Conservation (phyloP, 2,888 invertebrate species). For the Acronicta leporina region DNA sequence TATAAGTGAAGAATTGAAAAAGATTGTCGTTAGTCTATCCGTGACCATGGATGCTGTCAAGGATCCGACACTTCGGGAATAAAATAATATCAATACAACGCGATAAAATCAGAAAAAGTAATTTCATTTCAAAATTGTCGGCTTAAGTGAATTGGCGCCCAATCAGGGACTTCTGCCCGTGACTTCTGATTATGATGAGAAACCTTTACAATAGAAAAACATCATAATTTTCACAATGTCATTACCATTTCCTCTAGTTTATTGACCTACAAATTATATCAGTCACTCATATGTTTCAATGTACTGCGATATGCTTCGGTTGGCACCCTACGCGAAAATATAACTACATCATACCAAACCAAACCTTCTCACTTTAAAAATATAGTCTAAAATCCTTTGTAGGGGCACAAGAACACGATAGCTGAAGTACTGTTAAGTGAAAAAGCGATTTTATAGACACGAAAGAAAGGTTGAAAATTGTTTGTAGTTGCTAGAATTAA, state of each 20-base stretch:
- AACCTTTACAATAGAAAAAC: slow-evolving; percentile 12
- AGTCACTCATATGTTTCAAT: slow-evolving; percentile 72
- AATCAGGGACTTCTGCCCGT: neutral
- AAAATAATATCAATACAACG: too few relatives aligned
- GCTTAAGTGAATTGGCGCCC: neutral
- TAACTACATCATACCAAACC: slow-evolving; percentile 17
- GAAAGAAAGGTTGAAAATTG: slow-evolving; percentile 3
- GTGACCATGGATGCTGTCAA: too few relatives aligned
- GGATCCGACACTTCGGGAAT: too few relatives aligned
- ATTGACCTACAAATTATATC: slow-evolving; percentile 66
- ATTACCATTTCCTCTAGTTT: slow-evolving; percentile 56
- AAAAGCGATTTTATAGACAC: slow-evolving; percentile 4
- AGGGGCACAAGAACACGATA: slow-evolving; percentile 16
- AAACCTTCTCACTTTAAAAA: fast-evolving
- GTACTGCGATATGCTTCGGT: slow-evolving; percentile 71
- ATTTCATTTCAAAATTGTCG: too few relatives aligned
- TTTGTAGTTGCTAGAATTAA: neutral
- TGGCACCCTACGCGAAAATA: slow-evolving; percentile 71
- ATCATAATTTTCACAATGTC: slow-evolving; percentile 33
- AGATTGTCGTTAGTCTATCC: too few relatives aligned
- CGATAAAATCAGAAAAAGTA: too few relatives aligned
- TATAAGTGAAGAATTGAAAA: too few relatives aligned
- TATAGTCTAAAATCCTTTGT: slow-evolving; percentile 38
- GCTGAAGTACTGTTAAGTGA: slow-evolving; percentile 4
- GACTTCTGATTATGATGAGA: neutral